phyloP scores from a whole-genome alignment of 2,797 vertebrate genomes.

The Aythya fuligula region DNA sequence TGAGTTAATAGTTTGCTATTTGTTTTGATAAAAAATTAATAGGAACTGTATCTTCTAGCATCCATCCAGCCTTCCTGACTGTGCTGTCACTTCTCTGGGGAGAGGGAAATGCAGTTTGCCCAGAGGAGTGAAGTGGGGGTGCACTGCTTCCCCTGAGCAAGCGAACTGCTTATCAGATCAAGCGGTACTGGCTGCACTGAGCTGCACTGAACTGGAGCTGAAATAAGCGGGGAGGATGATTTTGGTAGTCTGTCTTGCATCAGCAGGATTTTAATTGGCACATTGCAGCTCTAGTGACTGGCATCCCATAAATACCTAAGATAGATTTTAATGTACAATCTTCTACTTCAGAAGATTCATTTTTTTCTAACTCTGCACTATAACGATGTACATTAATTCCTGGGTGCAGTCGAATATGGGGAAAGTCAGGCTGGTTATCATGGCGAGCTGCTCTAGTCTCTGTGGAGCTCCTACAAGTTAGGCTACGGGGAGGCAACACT shows the following conservation, averaged over 20 bases:
- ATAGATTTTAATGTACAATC: constrained; percentile 61
- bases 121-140: constrained; percentile 8
- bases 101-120: not conserved
- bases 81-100: not conserved
- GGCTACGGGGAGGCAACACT: not conserved
- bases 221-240: constrained; percentile 38
- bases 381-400: constrained; percentile 63
- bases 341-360: constrained; percentile 63
- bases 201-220: constrained; percentile 42
- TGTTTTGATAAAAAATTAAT: constrained; percentile 25
- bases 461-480: constrained; percentile 34
- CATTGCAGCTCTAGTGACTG: constrained; percentile 56
- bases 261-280: constrained; percentile 74
- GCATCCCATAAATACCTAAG: constrained; percentile 69
- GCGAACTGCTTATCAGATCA: constrained; percentile 27
- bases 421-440: constrained; percentile 21
- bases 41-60: not conserved
- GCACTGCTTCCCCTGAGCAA: not conserved
- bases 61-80: not conserved
- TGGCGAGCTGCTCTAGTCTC: constrained; percentile 20
- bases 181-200: constrained; percentile 17
- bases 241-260: constrained; percentile 59
- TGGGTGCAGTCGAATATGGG: not conserved
- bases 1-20: not conserved
- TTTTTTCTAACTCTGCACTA: constrained; percentile 23